A percentile compares a stretch with the other conserved stretches of the same genome.
Conservation (phyloP, 2,888 invertebrate species). For the Atrina japonica region DNA sequence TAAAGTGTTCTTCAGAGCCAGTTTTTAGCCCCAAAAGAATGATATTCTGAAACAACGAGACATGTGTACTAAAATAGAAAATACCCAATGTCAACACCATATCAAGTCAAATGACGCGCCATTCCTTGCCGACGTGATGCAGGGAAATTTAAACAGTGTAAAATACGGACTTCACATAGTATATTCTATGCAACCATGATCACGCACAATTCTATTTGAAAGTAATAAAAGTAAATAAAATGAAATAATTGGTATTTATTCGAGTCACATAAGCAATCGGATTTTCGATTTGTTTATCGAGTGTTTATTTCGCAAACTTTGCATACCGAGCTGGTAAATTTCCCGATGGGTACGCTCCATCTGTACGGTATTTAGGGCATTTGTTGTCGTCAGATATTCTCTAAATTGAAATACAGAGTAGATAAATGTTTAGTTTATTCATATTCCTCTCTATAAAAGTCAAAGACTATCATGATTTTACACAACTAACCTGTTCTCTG, state of each 20-base stretch:
- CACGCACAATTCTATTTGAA: too few relatives aligned
- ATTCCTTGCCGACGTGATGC: conserved; percentile 63
- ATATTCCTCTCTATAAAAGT: conserved; percentile 2
- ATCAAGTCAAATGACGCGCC: conserved; percentile 71
- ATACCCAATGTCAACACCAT: not conserved
- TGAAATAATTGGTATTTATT: too few relatives aligned
- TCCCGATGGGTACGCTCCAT: conserved; percentile 18
- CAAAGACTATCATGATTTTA: conserved; percentile 15
- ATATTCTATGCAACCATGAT: too few relatives aligned
- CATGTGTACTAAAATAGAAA: too few relatives aligned
- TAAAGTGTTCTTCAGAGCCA: too few relatives aligned
- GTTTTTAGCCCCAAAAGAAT: too few relatives aligned
- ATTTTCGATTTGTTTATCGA: too few relatives aligned
- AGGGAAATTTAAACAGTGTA: conserved; percentile 73
- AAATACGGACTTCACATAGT: not conserved
- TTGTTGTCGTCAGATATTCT: conserved; percentile 4
- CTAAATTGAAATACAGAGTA: not conserved
- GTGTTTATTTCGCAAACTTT: not conserved
- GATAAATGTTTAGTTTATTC: not conserved
- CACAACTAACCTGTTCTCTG: conserved; percentile 59
- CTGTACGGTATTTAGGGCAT: conserved; percentile 8
- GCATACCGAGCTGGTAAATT: conserved; percentile 17
- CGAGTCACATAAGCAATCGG: too few relatives aligned
- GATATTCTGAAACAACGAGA: too few relatives aligned
- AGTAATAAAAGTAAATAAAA: too few relatives aligned